phyloP scores from a whole-genome alignment of 1,140 invertebrate species.

The Scylla paramamosain region DNA sequence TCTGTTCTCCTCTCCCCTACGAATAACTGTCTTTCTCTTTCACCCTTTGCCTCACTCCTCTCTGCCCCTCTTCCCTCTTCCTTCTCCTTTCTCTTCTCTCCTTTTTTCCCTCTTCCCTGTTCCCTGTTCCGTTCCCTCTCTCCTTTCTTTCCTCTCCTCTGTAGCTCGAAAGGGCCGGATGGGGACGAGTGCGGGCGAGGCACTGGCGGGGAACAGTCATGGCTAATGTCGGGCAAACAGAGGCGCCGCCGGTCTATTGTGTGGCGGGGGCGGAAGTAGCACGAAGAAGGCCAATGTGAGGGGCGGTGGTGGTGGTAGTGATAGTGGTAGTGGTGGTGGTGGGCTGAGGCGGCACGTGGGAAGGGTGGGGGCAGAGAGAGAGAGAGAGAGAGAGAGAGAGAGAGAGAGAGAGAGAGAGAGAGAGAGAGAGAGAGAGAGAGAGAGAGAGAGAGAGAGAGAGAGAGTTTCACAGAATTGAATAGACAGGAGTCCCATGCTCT shows the following conservation, averaged over 20 bases:
- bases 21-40: too few species aligned
- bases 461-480: too few species aligned
- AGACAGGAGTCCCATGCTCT: too few species aligned
- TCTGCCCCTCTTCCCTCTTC: background rate
- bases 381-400: too few species aligned
- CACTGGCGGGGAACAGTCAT: background rate
- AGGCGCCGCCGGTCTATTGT: background rate
- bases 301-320: too few species aligned
- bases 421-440: too few species aligned
- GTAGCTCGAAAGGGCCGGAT: background rate
- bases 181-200: background rate
- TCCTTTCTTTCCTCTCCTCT: background rate
- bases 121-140: background rate
- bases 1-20: too few species aligned
- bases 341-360: too few species aligned
- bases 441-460: too few species aligned
- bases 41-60: background rate
- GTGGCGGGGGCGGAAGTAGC: background rate
- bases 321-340: too few species aligned
- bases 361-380: too few species aligned
- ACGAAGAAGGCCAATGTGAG: background rate
- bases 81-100: background rate
- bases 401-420: too few species aligned
- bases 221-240: background rate
- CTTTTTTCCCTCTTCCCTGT: background rate